Evolutionary conservation across 1,140 invertebrate species (phyloP), one percentile per base, ranked within the genome.

Genomic region (Glossosoma conforme): DNA sequence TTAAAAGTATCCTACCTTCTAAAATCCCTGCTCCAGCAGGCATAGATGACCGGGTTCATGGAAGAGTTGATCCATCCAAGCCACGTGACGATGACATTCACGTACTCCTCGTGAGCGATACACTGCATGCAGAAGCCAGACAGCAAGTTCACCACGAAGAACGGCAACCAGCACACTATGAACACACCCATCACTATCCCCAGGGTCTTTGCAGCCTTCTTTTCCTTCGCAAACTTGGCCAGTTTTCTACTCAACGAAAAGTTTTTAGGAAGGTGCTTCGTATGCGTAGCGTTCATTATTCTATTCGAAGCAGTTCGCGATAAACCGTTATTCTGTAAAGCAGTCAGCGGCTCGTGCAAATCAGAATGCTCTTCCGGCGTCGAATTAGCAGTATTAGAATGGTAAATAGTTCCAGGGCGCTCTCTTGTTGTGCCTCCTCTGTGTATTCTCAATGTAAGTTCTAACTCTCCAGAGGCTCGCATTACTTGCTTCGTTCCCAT

Each of bases 101-200:
- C 86, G 32, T 94, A 82, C 61, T 95, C 87, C 61, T 91, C 89
- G 48, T 95, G 84, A 65, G 84, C 82, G 49, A 93, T 88, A 67
- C 91, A 95, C 55, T 85, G 78, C 20, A 84, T 78, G 69, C 93
- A 97, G 61, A 97, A 86, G 1, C 93, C 94, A 6, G 89, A 89
- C 59, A 96, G 68, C 49, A 94, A 77, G 69, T 98, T 98, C 44
- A 97, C 88, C 33, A 97, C 90, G 70, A 99, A 99, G 73, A 99
- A 99, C 24, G 97, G 97, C 54, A 97, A 75, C 93, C 93, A 96
- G 66, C 95, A 98, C 40, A 97, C 81, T 61, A 98, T 95, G 69
- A 99, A 99, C 22, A 97, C 94, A n/a, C 97, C 97, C 87, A 94
- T 94, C 44, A 93, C 89, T 60, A 96, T 93, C 24, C 92, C 92